These are phyloP conservation scores for Sinella curviseta DNA, from an alignment of 1,140 invertebrate genomes.

Conservation along the genomic window DNA sequence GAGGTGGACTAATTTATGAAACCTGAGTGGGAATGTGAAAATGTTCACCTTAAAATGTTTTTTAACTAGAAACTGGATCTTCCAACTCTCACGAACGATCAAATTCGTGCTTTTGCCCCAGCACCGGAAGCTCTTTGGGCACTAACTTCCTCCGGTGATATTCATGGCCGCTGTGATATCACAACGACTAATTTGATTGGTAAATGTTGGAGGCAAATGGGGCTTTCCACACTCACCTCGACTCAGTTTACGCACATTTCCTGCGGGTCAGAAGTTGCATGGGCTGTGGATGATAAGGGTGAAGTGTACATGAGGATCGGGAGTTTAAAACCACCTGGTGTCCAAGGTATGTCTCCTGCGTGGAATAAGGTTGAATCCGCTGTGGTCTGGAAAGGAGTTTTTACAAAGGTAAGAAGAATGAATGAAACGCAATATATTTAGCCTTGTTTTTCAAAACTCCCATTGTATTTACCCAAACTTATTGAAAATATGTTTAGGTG, in stretches of 20 bases:
- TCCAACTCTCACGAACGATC: slow-evolving; percentile 41
- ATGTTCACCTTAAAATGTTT: no score
- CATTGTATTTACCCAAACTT: neutral
- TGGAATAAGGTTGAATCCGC: slow-evolving; percentile 58
- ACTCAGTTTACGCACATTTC: slow-evolving; percentile 56
- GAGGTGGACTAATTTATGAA: neutral
- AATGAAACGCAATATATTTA: neutral
- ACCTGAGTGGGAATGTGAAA: no score
- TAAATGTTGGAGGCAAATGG: slow-evolving; percentile 56
- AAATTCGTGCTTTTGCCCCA: slow-evolving; percentile 54
- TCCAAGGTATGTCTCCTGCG: slow-evolving; percentile 55
- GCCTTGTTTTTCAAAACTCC: no score
- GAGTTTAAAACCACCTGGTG: slow-evolving; percentile 55
- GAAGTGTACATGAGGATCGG: slow-evolving; percentile 59
- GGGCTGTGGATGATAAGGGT: slow-evolving; percentile 59
- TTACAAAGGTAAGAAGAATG: slow-evolving; percentile 53
- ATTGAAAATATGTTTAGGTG: slow-evolving; percentile 51
- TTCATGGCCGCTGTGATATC: slow-evolving; percentile 58
- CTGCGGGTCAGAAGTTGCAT: slow-evolving; percentile 59
- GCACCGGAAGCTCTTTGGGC: slow-evolving; percentile 58
- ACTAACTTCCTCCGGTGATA: slow-evolving; percentile 54
- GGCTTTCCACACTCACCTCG: slow-evolving; percentile 55
- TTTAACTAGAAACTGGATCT: slow-evolving; percentile 48
- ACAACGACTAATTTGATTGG: slow-evolving; percentile 54
- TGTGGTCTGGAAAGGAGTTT: slow-evolving; percentile 32